These are phyloP conservation scores for Palythoa heliodiscus DNA, from an alignment of 92 coral and sea anemone genomes.

Conservation along the genomic window DNA sequence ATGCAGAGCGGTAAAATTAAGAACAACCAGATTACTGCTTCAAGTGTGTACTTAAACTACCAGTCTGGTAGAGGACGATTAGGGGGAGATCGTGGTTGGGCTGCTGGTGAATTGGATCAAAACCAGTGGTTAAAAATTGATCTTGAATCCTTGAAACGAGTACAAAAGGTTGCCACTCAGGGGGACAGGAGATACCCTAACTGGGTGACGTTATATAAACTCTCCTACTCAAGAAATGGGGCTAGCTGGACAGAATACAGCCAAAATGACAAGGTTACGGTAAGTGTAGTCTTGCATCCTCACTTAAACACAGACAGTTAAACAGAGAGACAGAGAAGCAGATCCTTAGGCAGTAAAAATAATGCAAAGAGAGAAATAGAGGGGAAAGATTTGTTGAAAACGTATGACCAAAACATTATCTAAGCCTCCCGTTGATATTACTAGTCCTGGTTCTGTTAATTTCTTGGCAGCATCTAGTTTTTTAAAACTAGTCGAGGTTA, in stretches of 20 bases:
- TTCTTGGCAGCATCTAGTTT: background rate
- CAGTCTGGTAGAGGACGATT: slow-evolving; percentile 2
- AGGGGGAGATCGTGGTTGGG: slow-evolving; percentile 24
- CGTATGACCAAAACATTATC: background rate
- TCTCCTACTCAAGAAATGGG: slow-evolving; percentile 31
- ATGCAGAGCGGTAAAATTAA: slow-evolving; percentile 30
- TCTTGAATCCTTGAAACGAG: slow-evolving; percentile 14
- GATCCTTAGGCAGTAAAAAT: too few relatives aligned
- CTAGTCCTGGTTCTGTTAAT: too few relatives aligned
- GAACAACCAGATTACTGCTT: slow-evolving; percentile 35
- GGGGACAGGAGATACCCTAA: slow-evolving; percentile 20
- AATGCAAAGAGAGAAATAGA: background rate
- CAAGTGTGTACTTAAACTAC: slow-evolving; percentile 14
- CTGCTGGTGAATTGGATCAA: background rate
- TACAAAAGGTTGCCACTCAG: slow-evolving; percentile 29
- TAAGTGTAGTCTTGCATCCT: background rate
- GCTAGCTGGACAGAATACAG: slow-evolving; percentile 20
- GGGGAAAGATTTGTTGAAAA: background rate
- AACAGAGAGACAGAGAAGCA: background rate
- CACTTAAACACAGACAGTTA: background rate
- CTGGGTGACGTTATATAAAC: slow-evolving; percentile 21
- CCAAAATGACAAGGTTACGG: slow-evolving; percentile 18
- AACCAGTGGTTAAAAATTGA: slow-evolving; percentile 31
- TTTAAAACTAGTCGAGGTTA: background rate
- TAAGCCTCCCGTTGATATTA: too few relatives aligned